Percentiles rank a stretch among this genome's conserved stretches.
Evolutionary conservation across 30 jellyfish, hydroid and myxozoan genomes (phyloP).

Genomic region (Cassiopea xamachana): DNA sequence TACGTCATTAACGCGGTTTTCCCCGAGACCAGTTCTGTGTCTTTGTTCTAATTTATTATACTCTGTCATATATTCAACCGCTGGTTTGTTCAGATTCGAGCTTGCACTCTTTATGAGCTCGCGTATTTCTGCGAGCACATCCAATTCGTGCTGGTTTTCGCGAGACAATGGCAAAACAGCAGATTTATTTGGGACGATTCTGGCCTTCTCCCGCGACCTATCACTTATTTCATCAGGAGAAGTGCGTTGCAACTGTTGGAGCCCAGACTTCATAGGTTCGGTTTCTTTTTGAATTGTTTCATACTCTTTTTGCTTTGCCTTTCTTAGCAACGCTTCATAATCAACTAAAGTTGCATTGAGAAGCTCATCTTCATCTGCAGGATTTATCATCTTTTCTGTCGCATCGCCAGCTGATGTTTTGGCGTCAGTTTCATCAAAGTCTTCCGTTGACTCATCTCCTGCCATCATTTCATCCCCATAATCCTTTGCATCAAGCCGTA

Average conservation of each 20-base stretch:
- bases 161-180: constrained; percentile 38
- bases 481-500: neutral
- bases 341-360: constrained; percentile 57
- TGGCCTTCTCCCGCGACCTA: constrained; percentile 11
- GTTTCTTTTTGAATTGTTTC: neutral
- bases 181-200: neutral
- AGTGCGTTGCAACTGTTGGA: neutral
- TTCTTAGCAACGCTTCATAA: constrained; percentile 43
- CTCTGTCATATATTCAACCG: constrained; percentile 6
- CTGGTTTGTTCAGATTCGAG: constrained; percentile 44
- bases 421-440: constrained; percentile 23
- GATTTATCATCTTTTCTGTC: constrained; percentile 10
- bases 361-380: constrained; percentile 23
- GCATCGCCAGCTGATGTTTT: neutral
- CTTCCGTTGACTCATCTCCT: constrained; percentile 26
- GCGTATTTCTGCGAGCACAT: constrained; percentile 65
- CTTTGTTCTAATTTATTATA: constrained; percentile 46
- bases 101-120: constrained; percentile 68
- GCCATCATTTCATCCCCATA: neutral
- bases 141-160: constrained; percentile 53
- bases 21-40: constrained; percentile 71
- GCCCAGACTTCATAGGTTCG: neutral
- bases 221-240: neutral
- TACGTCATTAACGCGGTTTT: constrained; percentile 64
- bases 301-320: constrained; percentile 3